Conservation (phyloP, 2,797 vertebrate genomes). For the Hoplostethus mediterraneus region DNA sequence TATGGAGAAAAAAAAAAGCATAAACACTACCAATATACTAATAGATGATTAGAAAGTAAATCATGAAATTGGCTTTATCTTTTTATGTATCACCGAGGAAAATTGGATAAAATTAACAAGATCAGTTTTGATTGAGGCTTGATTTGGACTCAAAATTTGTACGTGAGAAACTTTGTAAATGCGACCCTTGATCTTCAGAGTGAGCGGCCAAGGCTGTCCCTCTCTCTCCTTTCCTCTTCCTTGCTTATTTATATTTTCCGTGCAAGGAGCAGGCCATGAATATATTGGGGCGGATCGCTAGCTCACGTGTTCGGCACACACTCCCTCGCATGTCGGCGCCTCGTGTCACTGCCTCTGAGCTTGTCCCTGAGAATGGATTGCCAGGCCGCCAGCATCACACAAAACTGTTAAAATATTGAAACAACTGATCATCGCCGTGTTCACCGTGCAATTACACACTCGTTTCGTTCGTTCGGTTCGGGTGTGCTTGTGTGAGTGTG, state of each 20-base stretch:
- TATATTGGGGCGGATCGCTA: slow-evolving; percentile 53
- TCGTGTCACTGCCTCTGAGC: slow-evolving; percentile 62
- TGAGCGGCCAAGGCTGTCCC: slow-evolving; percentile 2
- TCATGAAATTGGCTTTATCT: too few species aligned
- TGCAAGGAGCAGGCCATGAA: slow-evolving; percentile 55
- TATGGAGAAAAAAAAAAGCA: too few species aligned
- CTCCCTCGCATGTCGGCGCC: slow-evolving; percentile 32
- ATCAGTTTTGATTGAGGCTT: neutral
- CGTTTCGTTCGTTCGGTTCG: slow-evolving; percentile 48
- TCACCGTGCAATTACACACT: slow-evolving; percentile 74
- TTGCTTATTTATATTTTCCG: slow-evolving; percentile 43
- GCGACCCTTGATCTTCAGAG: slow-evolving; percentile 10
- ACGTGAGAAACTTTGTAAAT: neutral
- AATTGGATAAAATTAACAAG: too few species aligned
- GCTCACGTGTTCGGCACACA: slow-evolving; percentile 72
- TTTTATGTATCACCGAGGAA: too few species aligned
- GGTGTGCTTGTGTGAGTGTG: slow-evolving; percentile 16
- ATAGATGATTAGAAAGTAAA: too few species aligned
- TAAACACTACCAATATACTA: too few species aligned
- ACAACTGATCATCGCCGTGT: slow-evolving; percentile 68
- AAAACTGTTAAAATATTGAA: slow-evolving; percentile 84
- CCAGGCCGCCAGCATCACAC: slow-evolving; percentile 43
- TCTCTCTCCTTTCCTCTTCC: slow-evolving; percentile 30
- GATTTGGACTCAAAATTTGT: neutral
- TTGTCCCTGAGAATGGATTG: slow-evolving; percentile 66